Percentiles rank a stretch among this genome's conserved stretches.
phyloP scores from a whole-genome alignment of 2,888 invertebrate species.

The Lomographa bimaculata region DNA sequence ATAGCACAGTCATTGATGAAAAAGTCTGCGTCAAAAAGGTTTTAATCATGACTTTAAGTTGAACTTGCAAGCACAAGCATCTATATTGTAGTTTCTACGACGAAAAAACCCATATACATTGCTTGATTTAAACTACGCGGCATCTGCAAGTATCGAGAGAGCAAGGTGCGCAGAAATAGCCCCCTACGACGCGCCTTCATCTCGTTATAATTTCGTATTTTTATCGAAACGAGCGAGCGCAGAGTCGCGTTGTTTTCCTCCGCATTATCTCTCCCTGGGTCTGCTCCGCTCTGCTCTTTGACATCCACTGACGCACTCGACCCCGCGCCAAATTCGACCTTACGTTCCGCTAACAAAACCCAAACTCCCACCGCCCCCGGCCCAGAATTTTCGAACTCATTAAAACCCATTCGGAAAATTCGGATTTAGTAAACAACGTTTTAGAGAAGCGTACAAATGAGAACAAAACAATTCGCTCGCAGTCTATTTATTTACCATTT shows the following conservation, averaged over 20 bases:
- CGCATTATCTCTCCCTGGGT: conserved; percentile 70
- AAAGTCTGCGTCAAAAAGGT: too few relatives aligned
- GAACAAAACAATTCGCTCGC: conserved; percentile 43
- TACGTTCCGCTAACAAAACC: conserved; percentile 47
- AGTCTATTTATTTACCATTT: conserved; percentile 18
- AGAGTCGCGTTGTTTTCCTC: conserved; percentile 67
- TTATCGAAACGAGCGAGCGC: conserved; percentile 39
- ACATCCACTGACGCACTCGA: conserved; percentile 70
- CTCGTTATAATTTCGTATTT: conserved; percentile 48
- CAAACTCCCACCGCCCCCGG: conserved; percentile 40
- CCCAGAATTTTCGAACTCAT: conserved; percentile 67
- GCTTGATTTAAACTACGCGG: conserved; percentile 33
- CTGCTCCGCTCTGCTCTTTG: conserved; percentile 67
- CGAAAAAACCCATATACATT: conserved; percentile 45
- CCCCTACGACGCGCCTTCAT: conserved; percentile 43
- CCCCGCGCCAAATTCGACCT: conserved; percentile 53
- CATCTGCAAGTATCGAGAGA: conserved; percentile 37
- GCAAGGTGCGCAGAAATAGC: conserved; percentile 44
- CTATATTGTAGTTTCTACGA: too few relatives aligned
- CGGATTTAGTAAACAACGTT: conserved; percentile 68
- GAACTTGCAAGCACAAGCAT: too few relatives aligned
- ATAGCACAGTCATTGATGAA: too few relatives aligned
- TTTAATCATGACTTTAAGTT: too few relatives aligned
- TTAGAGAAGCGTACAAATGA: conserved; percentile 54
- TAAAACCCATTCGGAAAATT: conserved; percentile 71